Percentiles rank a stretch among this genome's conserved stretches.
These are phyloP conservation scores for Sylvicola cinctus DNA, from an alignment of 2,888 invertebrate species.

Conservation along the genomic window DNA sequence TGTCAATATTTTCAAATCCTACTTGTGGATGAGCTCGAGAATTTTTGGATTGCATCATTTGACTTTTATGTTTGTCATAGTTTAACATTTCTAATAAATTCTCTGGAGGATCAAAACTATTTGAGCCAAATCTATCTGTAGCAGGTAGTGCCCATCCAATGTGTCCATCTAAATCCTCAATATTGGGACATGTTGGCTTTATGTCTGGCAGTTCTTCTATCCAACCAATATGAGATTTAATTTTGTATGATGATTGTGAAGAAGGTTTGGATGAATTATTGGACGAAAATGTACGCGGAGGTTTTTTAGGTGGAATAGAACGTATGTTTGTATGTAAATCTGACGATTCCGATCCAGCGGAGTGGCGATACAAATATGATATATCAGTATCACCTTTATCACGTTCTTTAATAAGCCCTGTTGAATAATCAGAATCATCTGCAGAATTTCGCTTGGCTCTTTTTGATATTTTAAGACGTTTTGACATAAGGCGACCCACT, in stretches of 20 bases:
- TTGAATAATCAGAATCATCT: too few species aligned
- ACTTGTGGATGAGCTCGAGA: conserved; percentile 5
- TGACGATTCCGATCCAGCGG: too few species aligned
- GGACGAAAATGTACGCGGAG: conserved; percentile 17
- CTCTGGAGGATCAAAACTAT: too few species aligned
- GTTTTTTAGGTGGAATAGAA: conserved; percentile 17
- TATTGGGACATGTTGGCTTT: background rate
- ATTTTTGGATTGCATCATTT: background rate
- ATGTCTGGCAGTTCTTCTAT: background rate
- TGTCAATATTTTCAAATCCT: conserved; percentile 20
- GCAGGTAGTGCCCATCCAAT: background rate
- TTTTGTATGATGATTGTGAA: background rate
- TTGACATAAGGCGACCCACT: conserved; percentile 3
- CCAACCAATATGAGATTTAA: background rate
- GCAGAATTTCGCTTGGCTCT: background rate
- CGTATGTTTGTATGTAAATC: too few species aligned
- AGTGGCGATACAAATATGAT: too few species aligned
- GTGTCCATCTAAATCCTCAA: background rate
- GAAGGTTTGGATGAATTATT: conserved; percentile 5
- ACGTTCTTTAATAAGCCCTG: too few species aligned
- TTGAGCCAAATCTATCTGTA: background rate
- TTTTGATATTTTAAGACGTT: conserved; percentile 2
- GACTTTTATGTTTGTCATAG: conserved; percentile 4
- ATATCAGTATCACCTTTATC: too few species aligned
- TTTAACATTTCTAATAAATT: conserved; percentile 6